Evolutionary conservation across 2,113 vertebrate species (phyloP).

Genomic region (Probosciger aterrimus): DNA sequence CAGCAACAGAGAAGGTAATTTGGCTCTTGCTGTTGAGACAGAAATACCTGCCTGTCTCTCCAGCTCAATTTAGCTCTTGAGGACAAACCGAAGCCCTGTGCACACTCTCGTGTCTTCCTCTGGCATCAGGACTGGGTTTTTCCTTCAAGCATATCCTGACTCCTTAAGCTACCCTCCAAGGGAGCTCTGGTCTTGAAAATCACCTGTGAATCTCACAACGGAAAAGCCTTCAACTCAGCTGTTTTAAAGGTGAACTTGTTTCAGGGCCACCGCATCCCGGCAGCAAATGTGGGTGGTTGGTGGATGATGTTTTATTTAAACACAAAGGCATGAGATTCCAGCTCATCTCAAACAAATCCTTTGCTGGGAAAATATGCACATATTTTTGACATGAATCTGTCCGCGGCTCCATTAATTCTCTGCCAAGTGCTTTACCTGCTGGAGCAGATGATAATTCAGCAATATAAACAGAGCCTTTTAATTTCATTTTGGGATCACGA

Average conservation of each 20-base stretch:
- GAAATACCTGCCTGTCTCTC: neutral
- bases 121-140: neutral
- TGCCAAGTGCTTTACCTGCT: slow-evolving; percentile 54
- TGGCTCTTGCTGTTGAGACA: neutral
- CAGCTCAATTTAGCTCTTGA: neutral
- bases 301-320: slow-evolving; percentile 64
- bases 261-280: slow-evolving; percentile 14
- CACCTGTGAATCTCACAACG: neutral
- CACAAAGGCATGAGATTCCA: slow-evolving; percentile 39
- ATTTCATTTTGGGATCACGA: slow-evolving; percentile 56
- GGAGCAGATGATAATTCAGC: slow-evolving; percentile 20
- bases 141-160: neutral
- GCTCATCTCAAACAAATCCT: slow-evolving; percentile 38
- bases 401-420: neutral
- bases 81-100: neutral
- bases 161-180: neutral
- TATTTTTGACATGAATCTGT: slow-evolving; percentile 50
- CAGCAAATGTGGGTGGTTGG: slow-evolving; percentile 8
- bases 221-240: slow-evolving; percentile 35
- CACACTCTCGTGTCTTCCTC: neutral
- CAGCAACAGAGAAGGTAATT: neutral
- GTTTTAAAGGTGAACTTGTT: slow-evolving; percentile 45
- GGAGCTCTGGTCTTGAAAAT: neutral
- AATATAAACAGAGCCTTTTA: slow-evolving; percentile 51
- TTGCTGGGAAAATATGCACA: slow-evolving; percentile 46